phyloP scores from a whole-genome alignment of 2,888 invertebrate species.

The Periphyllus acericola region DNA sequence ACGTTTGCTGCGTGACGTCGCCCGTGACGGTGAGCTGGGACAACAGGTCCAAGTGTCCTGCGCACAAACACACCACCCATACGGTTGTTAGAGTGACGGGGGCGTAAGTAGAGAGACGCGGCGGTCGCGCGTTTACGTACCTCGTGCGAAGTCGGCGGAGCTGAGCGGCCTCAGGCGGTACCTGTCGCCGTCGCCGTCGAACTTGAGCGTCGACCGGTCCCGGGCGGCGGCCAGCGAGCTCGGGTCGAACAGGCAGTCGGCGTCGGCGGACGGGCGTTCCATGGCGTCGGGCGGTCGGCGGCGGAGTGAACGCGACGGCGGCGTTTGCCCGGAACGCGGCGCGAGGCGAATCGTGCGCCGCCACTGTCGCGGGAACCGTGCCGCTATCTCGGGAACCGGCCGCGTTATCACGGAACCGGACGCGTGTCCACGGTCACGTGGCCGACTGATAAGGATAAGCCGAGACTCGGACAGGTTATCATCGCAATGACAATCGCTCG shows the following conservation, averaged over 20 bases:
- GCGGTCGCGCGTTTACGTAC: not conserved
- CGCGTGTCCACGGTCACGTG: not conserved
- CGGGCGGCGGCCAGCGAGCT: not conserved
- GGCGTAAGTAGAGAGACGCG: not conserved
- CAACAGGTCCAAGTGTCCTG: slow-evolving; percentile 82
- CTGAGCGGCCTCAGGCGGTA: slow-evolving; percentile 4
- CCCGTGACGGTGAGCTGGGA: slow-evolving; percentile 88
- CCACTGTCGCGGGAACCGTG: not conserved
- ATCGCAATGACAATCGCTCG: too few species aligned
- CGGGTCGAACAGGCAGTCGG: slow-evolving; percentile 11
- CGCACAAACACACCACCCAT: not conserved
- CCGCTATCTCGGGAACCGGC: not conserved
- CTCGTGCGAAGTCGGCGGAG: not conserved
- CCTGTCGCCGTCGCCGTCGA: not conserved
- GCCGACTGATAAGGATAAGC: too few species aligned
- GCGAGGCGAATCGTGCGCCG: too few species aligned
- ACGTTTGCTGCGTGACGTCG: slow-evolving; percentile 79
- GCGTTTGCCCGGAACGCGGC: not conserved
- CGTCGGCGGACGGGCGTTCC: not conserved
- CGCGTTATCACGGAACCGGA: not conserved
- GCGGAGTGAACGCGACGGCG: not conserved
- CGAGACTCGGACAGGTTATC: too few species aligned
- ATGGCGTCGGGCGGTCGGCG: not conserved
- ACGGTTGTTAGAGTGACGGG: not conserved
- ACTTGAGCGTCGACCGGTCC: not conserved